These are phyloP conservation scores for Cyprinus carpio DNA, from an alignment of 2,113 vertebrate genomes.

Conservation along the genomic window DNA sequence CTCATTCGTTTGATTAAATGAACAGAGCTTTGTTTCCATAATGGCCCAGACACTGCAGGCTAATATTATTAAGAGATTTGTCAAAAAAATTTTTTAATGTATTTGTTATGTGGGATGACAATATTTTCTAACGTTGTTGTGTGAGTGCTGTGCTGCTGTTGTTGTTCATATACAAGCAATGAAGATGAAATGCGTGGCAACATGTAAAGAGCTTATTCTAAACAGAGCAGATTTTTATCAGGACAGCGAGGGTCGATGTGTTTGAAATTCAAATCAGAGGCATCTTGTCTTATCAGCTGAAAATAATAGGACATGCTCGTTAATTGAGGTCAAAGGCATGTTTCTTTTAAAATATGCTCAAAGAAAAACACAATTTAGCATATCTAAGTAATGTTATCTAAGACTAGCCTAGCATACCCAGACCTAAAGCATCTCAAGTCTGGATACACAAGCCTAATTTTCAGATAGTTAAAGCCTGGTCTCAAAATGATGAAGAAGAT, in stretches of 20 bases:
- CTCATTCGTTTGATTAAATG: neutral
- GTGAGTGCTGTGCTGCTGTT: no score
- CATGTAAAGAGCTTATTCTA: neutral
- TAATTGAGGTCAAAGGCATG: neutral
- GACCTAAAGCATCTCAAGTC: neutral
- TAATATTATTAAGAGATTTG: neutral
- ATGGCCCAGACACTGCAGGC: neutral
- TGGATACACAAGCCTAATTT: neutral
- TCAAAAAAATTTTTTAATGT: neutral
- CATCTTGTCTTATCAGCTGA: neutral
- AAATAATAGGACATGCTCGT: neutral
- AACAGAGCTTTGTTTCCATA: neutral
- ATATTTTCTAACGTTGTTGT: neutral
- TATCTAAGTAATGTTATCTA: neutral
- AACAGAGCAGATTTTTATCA: neutral
- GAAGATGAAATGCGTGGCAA: neutral
- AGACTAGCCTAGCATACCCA: neutral
- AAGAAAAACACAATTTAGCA: neutral
- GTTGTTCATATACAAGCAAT: neutral
- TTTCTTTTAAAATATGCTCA: neutral
- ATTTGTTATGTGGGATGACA: neutral
- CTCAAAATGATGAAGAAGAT: neutral
- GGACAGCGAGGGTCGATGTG: neutral
- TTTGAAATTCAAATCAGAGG: conserved; percentile 3
- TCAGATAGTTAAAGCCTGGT: neutral